Percentiles rank a stretch among this genome's conserved stretches.
These are phyloP conservation scores for Drosophila azteca DNA, from an alignment of 1,140 invertebrate species.

Conservation along the genomic window DNA sequence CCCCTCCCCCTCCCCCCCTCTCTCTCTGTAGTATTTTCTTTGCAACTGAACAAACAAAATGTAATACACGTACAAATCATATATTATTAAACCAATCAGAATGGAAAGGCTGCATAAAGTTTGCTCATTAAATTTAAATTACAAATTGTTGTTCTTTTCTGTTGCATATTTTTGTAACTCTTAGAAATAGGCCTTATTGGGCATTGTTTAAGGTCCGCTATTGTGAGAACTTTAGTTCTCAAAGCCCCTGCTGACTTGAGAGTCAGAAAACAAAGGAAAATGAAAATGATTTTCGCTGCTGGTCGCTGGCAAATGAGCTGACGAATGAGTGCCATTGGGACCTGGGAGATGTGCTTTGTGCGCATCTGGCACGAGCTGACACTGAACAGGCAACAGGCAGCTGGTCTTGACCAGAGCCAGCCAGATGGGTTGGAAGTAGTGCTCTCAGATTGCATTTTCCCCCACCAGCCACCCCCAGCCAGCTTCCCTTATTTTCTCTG, in stretches of 20 bases:
- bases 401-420: constrained; percentile 28
- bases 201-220: too few species aligned
- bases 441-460: constrained; percentile 30
- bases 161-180: too few species aligned
- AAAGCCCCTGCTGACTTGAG: too few species aligned
- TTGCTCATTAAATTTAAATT: too few species aligned
- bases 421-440: background rate
- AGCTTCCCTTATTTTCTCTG: constrained; percentile 11
- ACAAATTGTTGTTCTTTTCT: too few species aligned
- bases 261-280: too few species aligned
- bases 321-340: background rate
- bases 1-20: background rate
- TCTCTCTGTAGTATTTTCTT: background rate
- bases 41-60: background rate
- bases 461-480: background rate
- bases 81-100: too few species aligned
- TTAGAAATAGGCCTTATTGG: too few species aligned
- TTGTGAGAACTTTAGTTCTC: too few species aligned
- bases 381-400: constrained; percentile 1
- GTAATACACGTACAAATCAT: too few species aligned
- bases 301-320: constrained; percentile 5
- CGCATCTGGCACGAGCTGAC: background rate
- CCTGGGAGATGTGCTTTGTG: constrained; percentile 13
- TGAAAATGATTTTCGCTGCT: too few species aligned
- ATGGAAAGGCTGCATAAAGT: too few species aligned